Evolutionary conservation across 2,113 vertebrate genomes (phyloP), one percentile per base, ranked within the genome.

Genomic region (Hippopotamus amphibius): DNA sequence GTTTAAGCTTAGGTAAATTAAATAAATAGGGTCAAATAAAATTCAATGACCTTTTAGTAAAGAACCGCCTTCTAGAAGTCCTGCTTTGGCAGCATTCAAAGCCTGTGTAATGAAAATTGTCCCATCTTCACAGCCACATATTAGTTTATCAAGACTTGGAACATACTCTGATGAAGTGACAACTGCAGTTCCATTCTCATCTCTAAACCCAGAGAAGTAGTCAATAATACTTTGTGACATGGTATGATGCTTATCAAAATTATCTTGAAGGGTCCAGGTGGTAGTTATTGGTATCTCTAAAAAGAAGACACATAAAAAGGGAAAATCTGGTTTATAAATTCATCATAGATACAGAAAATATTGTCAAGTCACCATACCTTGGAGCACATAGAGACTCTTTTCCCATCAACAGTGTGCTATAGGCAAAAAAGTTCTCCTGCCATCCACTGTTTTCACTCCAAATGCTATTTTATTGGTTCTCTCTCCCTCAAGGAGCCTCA

Each of bases 81-180:
- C 98, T 94, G 98, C 98, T 98, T 96, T 98, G 66, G 98, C 98
- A 72, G 98, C 98, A 89, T 96, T 98, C 95, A 99, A 97, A 84
- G 98, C 99, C 50, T 96, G 50, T 0, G 98, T 98, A 68, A 98
- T 88, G 53, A 99, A 97, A 90, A 99, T 99, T 37, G 97, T 98
- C 41, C 99, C 99, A 37, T 99, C 98, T 97, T 98, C 98, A 95
- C 98, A 99, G 82, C 99, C 99, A 93, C 98, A 99, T 57, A 99
- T 98, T 0, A 99, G 97, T 21, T 98, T 98, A 96, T 99, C 98
- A 0, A 99, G 98, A 88, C 71, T 96, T 41, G 98, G 96, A 72
- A 99, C 97, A 74, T 99, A 99, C 24, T 98, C 77, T 68, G 99
- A 99, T 4, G 98, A 98, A 55, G 97, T 98, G 97, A 99, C 92